Percentiles rank a stretch among this genome's conserved stretches.
Conservation (phyloP, 2,113 vertebrate genomes). For the Mohoua ochrocephala region DNA sequence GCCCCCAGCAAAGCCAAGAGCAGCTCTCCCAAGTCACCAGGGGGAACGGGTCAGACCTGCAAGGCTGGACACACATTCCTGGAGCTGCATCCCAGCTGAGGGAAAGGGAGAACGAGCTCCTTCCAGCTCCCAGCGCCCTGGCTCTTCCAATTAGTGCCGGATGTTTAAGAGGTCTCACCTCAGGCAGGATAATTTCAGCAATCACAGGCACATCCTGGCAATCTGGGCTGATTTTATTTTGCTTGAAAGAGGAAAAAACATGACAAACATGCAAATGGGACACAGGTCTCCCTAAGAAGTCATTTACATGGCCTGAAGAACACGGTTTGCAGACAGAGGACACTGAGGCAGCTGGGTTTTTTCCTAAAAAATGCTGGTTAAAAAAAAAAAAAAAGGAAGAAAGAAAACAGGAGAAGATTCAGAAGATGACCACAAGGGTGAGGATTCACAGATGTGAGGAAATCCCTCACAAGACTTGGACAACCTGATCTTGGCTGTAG, state of each 20-base stretch:
- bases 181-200: no score
- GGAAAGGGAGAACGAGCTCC: rapidly evolving
- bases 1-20: neutral
- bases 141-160: neutral
- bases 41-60: neutral
- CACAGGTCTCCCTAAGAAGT: neutral
- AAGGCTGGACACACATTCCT: neutral
- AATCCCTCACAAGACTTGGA: neutral
- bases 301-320: neutral
- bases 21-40: neutral
- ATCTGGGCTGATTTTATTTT: neutral
- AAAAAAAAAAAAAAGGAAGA: no score
- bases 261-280: neutral
- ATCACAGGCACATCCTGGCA: neutral
- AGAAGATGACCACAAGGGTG: neutral
- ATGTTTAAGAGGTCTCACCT: neutral
- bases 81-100: neutral
- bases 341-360: neutral
- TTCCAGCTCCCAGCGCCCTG: neutral
- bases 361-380: neutral
- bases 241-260: neutral
- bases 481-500: neutral
- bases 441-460: neutral
- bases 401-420: neutral
- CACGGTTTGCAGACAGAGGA: neutral